A percentile compares a stretch with the other conserved stretches of the same genome.
phyloP scores from a whole-genome alignment of 2,888 invertebrate species.

The Amphipyra tragopoginis region DNA sequence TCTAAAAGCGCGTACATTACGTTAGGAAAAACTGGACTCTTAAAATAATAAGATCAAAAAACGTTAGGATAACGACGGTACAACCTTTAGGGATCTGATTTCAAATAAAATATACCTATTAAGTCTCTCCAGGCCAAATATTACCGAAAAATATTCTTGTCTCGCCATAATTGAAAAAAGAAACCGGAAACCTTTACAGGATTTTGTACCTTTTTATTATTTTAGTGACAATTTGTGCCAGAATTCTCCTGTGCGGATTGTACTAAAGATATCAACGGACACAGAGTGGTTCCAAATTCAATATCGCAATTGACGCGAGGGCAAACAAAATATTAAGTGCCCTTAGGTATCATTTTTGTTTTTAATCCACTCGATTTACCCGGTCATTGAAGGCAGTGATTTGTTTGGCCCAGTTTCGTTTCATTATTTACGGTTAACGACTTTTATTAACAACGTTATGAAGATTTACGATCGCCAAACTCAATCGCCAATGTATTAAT shows the following conservation, averaged over 20 bases:
- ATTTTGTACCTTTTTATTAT: too few relatives aligned
- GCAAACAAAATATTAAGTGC: constrained; percentile 8
- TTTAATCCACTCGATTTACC: constrained; percentile 57
- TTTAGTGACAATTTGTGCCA: neutral
- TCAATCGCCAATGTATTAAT: constrained; percentile 55
- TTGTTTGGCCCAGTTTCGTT: constrained; percentile 65
- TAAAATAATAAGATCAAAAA: too few relatives aligned
- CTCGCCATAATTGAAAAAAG: too few relatives aligned
- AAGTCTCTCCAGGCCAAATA: too few relatives aligned
- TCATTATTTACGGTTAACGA: constrained; percentile 67
- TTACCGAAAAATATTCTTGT: too few relatives aligned
- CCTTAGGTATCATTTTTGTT: constrained; percentile 39
- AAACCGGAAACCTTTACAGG: too few relatives aligned
- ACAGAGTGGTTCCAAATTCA: neutral
- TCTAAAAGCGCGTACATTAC: too few relatives aligned
- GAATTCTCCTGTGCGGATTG: neutral
- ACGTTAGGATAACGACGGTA: too few relatives aligned
- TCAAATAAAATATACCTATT: too few relatives aligned
- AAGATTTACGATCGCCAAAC: constrained; percentile 63
- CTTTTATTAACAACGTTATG: constrained; percentile 68
- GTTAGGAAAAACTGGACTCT: too few relatives aligned
- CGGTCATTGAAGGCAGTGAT: constrained; percentile 59
- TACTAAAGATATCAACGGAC: neutral
- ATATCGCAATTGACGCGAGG: constrained; percentile 3
- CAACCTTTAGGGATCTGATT: too few relatives aligned